phyloP scores from a whole-genome alignment of 1,140 invertebrate genomes.

The Hydropsyche tenuis region DNA sequence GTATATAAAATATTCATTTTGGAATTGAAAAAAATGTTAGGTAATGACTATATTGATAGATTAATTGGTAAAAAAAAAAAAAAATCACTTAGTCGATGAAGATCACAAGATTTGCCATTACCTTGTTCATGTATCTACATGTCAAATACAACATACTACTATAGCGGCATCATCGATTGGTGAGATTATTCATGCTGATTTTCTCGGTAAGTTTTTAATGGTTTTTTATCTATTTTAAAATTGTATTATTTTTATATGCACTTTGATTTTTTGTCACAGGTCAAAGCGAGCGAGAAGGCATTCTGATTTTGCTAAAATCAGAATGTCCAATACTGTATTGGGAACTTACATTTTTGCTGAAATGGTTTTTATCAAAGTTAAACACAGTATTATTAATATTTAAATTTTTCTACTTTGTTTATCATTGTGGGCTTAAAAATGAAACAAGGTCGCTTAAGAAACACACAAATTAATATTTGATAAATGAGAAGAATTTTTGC shows the following conservation, averaged over 20 bases:
- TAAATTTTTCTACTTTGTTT: too few species aligned
- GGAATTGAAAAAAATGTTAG: neutral
- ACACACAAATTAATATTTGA: too few species aligned
- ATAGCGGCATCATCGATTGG: neutral
- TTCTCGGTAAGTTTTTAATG: slow-evolving; percentile 15
- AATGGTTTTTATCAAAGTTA: too few species aligned
- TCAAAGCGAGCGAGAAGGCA: neutral
- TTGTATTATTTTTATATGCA: slow-evolving; percentile 15
- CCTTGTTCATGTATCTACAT: neutral
- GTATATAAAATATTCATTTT: neutral
- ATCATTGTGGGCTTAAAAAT: too few species aligned
- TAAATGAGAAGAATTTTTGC: too few species aligned
- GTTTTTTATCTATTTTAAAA: neutral
- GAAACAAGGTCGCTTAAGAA: too few species aligned
- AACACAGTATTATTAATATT: too few species aligned
- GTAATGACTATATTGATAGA: too few species aligned
- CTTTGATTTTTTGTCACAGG: slow-evolving; percentile 24
- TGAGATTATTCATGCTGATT: neutral
- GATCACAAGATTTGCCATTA: neutral
- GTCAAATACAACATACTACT: neutral
- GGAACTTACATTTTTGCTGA: too few species aligned
- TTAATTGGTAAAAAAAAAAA: too few species aligned
- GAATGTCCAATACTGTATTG: too few species aligned
- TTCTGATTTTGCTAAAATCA: too few species aligned
- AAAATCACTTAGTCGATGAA: slow-evolving; percentile 3